These are phyloP conservation scores for Heliconius charithonia DNA, from an alignment of 2,888 invertebrate species.

Conservation along the genomic window DNA sequence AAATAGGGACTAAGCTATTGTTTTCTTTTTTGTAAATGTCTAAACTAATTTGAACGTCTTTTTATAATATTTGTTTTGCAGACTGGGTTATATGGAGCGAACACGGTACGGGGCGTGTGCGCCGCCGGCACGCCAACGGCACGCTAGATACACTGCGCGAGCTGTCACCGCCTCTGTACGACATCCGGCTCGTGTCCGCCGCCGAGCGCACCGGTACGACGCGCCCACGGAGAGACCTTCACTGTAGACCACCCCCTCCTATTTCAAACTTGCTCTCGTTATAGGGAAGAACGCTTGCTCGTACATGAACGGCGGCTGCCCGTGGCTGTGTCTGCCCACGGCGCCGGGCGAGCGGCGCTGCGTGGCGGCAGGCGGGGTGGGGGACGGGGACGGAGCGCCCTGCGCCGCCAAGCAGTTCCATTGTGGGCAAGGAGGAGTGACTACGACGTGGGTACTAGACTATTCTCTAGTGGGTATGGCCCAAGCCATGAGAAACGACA, in stretches of 20 bases:
- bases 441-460: no score
- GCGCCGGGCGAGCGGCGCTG: slow-evolving; percentile 86
- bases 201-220: slow-evolving; percentile 78
- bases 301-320: slow-evolving; percentile 81
- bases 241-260: no score
- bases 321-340: slow-evolving; percentile 88
- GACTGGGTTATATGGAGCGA: slow-evolving; percentile 88
- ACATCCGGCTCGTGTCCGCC: slow-evolving; percentile 87
- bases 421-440: slow-evolving; percentile 76
- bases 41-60: no score
- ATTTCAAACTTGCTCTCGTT: background rate
- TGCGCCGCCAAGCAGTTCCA: slow-evolving; percentile 79
- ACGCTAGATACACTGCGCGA: slow-evolving; percentile 75
- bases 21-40: no score
- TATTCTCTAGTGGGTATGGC: background rate
- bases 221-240: no score
- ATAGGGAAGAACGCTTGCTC: slow-evolving; percentile 67
- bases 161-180: slow-evolving; percentile 86
- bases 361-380: slow-evolving; percentile 60
- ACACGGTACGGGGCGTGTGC: slow-evolving; percentile 86
- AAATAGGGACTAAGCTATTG: no score
- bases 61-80: slow-evolving; percentile 41
- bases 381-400: slow-evolving; percentile 50
- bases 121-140: slow-evolving; percentile 86
- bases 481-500: no score